These are phyloP conservation scores for Bhutanitis thaidina DNA, from an alignment of 2,888 invertebrate species.

Conservation along the genomic window DNA sequence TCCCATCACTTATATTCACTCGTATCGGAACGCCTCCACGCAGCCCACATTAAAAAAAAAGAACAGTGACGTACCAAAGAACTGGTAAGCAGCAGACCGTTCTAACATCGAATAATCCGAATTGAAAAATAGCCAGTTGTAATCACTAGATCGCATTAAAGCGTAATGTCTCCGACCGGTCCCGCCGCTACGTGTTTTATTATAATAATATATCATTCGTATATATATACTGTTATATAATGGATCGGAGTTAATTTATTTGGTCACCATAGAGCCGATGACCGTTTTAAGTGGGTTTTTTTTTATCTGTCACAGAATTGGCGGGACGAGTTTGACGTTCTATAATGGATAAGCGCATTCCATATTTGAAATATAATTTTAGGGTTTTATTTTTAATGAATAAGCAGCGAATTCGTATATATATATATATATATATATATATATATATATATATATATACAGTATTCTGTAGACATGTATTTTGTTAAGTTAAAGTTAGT, in stretches of 20 bases:
- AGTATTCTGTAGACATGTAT: no score
- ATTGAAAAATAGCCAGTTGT: constrained; percentile 61
- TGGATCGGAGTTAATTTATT: constrained; percentile 68
- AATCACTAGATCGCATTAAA: constrained; percentile 62
- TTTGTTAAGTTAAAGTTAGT: no score
- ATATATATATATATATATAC: no score
- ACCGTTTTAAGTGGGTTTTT: constrained; percentile 52
- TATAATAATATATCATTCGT: constrained; percentile 65
- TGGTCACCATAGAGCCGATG: constrained; percentile 54
- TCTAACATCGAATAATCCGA: constrained; percentile 39
- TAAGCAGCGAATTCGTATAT: no score
- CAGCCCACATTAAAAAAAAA: constrained; percentile 28
- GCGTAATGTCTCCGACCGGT: constrained; percentile 56
- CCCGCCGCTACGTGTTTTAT: constrained; percentile 42
- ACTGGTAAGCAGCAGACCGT: constrained; percentile 29
- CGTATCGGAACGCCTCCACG: background rate
- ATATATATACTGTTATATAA: constrained; percentile 58
- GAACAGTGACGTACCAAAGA: constrained; percentile 44
- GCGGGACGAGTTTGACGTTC: constrained; percentile 35
- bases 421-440: no score
- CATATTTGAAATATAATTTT: constrained; percentile 21
- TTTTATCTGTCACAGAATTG: constrained; percentile 42
- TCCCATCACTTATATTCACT: constrained; percentile 2
- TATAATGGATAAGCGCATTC: constrained; percentile 24
- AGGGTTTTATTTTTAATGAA: background rate